phyloP scores from a whole-genome alignment of 2,113 vertebrate species.

The Phyllostomus discolor region DNA sequence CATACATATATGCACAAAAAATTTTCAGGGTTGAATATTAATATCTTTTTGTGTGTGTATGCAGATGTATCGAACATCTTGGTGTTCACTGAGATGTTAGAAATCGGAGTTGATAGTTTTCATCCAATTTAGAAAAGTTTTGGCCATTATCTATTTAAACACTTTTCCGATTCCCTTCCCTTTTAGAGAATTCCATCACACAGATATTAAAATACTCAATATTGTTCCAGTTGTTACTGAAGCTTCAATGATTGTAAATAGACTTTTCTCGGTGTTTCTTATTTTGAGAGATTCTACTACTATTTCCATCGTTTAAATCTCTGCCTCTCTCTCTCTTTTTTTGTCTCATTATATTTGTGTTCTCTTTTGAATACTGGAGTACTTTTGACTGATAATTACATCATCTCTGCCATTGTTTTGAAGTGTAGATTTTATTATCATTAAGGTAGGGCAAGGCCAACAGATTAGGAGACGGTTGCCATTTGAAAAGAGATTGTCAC shows the following conservation, averaged over 20 bases:
- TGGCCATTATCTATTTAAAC: background rate
- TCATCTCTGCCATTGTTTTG: background rate
- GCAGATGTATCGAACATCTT: background rate
- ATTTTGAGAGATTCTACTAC: background rate
- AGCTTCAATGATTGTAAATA: background rate
- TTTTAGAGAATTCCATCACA: background rate
- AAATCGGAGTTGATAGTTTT: background rate
- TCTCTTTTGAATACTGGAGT: background rate
- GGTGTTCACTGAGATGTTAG: background rate
- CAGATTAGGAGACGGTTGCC: background rate
- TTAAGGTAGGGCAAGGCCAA: background rate
- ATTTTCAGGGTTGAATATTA: background rate
- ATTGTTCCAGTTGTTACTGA: background rate
- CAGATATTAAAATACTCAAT: background rate
- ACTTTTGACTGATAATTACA: background rate
- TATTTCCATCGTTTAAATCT: background rate
- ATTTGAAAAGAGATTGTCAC: background rate
- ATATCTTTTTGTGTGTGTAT: background rate
- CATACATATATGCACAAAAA: background rate
- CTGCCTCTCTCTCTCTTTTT: background rate
- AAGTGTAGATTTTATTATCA: background rate
- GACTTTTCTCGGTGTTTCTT: background rate
- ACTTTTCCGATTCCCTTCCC: background rate
- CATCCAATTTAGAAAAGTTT: background rate
- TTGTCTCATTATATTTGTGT: background rate